Conservation (phyloP, 2,113 vertebrate genomes). For the Procavia capensis region DNA sequence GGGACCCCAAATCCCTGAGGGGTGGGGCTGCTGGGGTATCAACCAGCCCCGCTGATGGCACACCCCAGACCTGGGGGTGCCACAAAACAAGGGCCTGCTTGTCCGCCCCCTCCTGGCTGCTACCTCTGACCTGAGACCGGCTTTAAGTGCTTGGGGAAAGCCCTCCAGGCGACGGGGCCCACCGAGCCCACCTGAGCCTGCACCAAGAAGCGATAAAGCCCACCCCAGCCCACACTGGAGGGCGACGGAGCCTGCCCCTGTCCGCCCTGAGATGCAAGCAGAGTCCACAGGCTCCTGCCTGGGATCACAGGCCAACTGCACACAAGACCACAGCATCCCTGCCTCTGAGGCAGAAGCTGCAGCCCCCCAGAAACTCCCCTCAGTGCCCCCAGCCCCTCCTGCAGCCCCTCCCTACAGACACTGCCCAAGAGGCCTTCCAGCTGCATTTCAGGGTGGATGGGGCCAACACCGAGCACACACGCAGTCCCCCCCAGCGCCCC, state of each 20-base stretch:
- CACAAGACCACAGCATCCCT: background rate
- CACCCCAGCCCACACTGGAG: too few species aligned
- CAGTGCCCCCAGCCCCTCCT: background rate
- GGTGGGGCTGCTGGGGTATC: background rate
- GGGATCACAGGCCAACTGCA: background rate
- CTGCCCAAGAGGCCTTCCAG: background rate
- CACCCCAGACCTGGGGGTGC: background rate
- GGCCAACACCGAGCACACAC: background rate
- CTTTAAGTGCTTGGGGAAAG: background rate
- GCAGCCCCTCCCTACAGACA: background rate
- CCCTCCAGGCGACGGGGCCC: background rate
- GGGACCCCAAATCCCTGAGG: background rate
- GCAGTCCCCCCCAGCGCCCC: background rate
- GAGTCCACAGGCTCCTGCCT: background rate
- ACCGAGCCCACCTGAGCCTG: too few species aligned
- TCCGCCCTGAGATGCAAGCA: too few species aligned
- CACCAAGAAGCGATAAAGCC: too few species aligned
- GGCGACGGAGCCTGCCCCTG: too few species aligned
- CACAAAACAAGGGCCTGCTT: background rate
- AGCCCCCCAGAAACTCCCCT: background rate
- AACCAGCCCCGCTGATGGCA: background rate
- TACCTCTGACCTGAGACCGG: background rate
- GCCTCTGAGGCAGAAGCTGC: background rate
- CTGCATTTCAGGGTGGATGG: background rate
- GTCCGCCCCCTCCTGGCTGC: background rate